phyloP scores from a whole-genome alignment of 2,113 vertebrate genomes.

The Canis aureus region DNA sequence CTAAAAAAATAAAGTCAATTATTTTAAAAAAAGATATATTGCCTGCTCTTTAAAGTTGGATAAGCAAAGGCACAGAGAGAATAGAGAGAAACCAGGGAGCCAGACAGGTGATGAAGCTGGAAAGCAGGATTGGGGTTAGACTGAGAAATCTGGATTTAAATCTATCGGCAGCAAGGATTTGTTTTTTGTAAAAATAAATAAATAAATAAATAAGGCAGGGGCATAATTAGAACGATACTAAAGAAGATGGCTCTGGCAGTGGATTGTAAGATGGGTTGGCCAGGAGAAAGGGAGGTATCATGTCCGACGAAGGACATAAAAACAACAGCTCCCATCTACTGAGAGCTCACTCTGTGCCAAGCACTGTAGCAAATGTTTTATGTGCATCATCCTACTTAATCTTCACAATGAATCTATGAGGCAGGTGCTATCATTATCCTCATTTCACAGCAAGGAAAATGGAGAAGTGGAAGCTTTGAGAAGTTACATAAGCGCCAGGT shows the following conservation, averaged over 20 bases:
- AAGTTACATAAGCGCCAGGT: not conserved
- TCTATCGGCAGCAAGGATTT: not conserved
- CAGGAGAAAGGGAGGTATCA: not conserved
- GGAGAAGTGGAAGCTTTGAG: not conserved
- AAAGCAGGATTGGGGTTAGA: not conserved
- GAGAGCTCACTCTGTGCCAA: not conserved
- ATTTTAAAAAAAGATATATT: not conserved
- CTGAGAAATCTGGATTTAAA: not conserved
- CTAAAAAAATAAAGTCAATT: not conserved
- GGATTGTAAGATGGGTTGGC: not conserved
- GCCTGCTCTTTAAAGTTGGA: not conserved
- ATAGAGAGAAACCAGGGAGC: not conserved
- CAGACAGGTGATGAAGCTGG: not conserved
- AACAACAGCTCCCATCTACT: not conserved
- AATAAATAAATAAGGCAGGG: not conserved
- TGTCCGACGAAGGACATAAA: not conserved
- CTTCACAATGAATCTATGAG: not conserved
- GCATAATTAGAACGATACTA: not conserved
- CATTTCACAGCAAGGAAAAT: not conserved
- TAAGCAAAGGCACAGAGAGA: not conserved
- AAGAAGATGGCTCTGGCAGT: not conserved
- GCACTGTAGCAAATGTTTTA: not conserved
- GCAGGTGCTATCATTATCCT: not conserved
- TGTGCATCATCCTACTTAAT: not conserved
- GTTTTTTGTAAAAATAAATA: not conserved